phyloP scores from a whole-genome alignment of 2,888 invertebrate species.

The Siphlonurus alternatus region DNA sequence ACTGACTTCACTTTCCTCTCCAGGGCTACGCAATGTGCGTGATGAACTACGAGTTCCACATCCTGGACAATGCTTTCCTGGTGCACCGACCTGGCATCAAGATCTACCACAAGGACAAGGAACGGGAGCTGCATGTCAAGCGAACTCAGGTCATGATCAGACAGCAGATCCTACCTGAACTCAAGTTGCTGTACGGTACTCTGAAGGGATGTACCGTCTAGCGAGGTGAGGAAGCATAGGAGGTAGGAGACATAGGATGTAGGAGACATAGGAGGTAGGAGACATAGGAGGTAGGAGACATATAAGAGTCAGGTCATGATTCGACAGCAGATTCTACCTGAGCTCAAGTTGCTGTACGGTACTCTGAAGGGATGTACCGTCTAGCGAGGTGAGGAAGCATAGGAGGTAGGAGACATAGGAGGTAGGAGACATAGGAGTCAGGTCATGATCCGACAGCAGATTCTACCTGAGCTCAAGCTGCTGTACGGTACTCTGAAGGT shows the following conservation, averaged over 20 bases:
- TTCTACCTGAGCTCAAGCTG: slow-evolving; percentile 69
- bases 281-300: no score
- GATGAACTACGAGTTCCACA: slow-evolving; percentile 81
- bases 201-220: slow-evolving; percentile 66
- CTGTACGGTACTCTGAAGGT: slow-evolving; percentile 65
- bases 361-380: slow-evolving; percentile 62
- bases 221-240: slow-evolving; percentile 22
- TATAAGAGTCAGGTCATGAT: slow-evolving; percentile 57
- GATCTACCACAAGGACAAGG: slow-evolving; percentile 57
- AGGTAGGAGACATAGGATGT: no score
- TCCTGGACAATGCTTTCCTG: slow-evolving; percentile 83
- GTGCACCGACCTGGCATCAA: slow-evolving; percentile 88
- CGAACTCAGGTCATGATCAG: slow-evolving; percentile 63
- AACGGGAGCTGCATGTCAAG: slow-evolving; percentile 54
- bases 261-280: no score
- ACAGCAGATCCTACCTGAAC: slow-evolving; percentile 66
- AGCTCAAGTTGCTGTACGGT: slow-evolving; percentile 70
- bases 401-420: no score
- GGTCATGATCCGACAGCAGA: slow-evolving; percentile 55
- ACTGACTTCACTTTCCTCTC: no score
- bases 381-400: slow-evolving; percentile 32
- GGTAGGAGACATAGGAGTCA: no score
- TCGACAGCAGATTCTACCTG: slow-evolving; percentile 63
- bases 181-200: slow-evolving; percentile 67
- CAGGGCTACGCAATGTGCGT: slow-evolving; percentile 85